Percentiles rank a stretch among this genome's conserved stretches.
Conservation (phyloP, 1,140 invertebrate genomes). For the Drepana arcuata region DNA sequence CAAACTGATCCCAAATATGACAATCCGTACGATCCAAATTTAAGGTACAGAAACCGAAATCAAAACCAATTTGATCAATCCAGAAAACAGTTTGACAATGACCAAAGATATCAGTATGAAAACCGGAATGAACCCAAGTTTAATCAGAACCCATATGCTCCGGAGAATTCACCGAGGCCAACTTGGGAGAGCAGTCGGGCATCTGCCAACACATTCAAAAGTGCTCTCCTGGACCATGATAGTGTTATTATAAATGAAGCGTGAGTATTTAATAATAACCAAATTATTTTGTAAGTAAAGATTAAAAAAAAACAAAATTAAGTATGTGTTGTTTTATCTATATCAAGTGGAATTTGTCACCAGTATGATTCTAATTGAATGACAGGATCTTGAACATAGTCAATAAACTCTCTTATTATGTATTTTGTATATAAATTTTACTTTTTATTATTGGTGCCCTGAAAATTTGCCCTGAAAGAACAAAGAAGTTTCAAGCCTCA, state of each 20-base stretch:
- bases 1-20: slow-evolving; percentile 44
- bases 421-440: too few species aligned
- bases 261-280: too few species aligned
- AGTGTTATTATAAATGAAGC: slow-evolving; percentile 75
- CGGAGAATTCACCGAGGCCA: slow-evolving; percentile 40
- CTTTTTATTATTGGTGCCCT: too few species aligned
- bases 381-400: too few species aligned
- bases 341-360: too few species aligned
- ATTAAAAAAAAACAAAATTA: too few species aligned
- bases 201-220: slow-evolving; percentile 38
- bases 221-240: slow-evolving; percentile 53
- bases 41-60: slow-evolving; percentile 31
- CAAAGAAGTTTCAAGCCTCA: too few species aligned
- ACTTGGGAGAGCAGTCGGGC: slow-evolving; percentile 38
- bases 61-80: slow-evolving; percentile 35
- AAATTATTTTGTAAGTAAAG: too few species aligned
- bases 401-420: too few species aligned
- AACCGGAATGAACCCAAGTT: slow-evolving; percentile 39
- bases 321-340: too few species aligned
- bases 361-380: too few species aligned
- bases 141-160: slow-evolving; percentile 28
- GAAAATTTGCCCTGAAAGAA: too few species aligned
- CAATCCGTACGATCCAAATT: slow-evolving; percentile 47
- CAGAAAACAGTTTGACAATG: slow-evolving; percentile 29
- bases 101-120: slow-evolving; percentile 40